Conservation (phyloP, 2,888 invertebrate genomes). For the Matsumyia berberina region DNA sequence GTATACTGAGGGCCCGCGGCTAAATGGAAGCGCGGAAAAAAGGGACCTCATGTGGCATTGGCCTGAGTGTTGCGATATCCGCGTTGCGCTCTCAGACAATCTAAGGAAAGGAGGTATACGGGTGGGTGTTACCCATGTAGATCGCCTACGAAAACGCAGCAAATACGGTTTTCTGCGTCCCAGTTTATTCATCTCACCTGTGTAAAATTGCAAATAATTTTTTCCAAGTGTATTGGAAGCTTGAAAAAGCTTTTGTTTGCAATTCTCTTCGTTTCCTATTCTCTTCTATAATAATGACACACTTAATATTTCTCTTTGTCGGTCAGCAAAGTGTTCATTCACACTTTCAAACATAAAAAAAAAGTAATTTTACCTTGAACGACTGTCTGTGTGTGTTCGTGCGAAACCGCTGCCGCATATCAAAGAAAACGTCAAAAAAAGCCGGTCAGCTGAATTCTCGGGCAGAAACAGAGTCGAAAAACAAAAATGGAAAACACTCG, state of each 20-base stretch:
- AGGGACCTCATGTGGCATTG: too few relatives aligned
- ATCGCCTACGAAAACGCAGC: too few relatives aligned
- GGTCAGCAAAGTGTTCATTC: not conserved
- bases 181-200: too few relatives aligned
- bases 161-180: too few relatives aligned
- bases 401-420: conserved; percentile 27
- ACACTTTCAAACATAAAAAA: not conserved
- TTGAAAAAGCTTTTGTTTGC: not conserved
- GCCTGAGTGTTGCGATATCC: too few relatives aligned
- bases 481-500: not conserved
- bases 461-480: not conserved
- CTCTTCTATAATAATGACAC: conserved; percentile 16
- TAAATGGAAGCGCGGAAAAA: too few relatives aligned
- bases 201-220: not conserved
- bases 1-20: too few relatives aligned
- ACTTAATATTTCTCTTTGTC: conserved; percentile 1
- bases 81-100: too few relatives aligned
- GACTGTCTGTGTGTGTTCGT: conserved; percentile 8
- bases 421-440: conserved; percentile 32
- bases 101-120: too few relatives aligned
- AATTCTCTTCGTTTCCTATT: conserved; percentile 12
- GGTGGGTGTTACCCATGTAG: too few relatives aligned
- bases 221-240: not conserved
- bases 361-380: conserved; percentile 17
- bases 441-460: conserved; percentile 31